A percentile compares a stretch with the other conserved stretches of the same genome.
phyloP scores from a whole-genome alignment of 1,140 invertebrate genomes.

The Propsilocerus akamusi region DNA sequence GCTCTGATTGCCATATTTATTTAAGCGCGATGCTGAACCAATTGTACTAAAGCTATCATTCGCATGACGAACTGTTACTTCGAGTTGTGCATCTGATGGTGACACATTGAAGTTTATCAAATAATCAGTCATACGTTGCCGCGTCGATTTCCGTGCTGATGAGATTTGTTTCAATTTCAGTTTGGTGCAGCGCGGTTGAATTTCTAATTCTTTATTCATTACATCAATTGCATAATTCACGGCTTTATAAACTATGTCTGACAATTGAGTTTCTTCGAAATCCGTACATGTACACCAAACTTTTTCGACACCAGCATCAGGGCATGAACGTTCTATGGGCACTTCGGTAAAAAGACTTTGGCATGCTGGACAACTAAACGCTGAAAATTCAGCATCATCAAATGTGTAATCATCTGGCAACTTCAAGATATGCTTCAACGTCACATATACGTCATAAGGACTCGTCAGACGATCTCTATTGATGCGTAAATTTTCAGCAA shows the following conservation, averaged over 20 bases:
- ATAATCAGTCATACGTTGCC: slow-evolving; percentile 20
- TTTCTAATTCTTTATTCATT: slow-evolving; percentile 18
- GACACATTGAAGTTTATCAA: slow-evolving; percentile 26
- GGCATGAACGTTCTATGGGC: slow-evolving; percentile 39
- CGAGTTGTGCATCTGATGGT: slow-evolving; percentile 30
- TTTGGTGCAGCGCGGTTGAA: slow-evolving; percentile 27
- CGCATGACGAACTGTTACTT: slow-evolving; percentile 26
- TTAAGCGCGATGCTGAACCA: slow-evolving; percentile 31
- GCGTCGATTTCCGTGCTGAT: slow-evolving; percentile 13
- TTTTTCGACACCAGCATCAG: slow-evolving; percentile 38
- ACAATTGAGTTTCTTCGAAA: slow-evolving; percentile 18
- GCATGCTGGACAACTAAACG: slow-evolving; percentile 31
- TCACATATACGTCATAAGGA: slow-evolving; percentile 54
- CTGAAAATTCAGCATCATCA: slow-evolving; percentile 10
- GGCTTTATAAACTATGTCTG: slow-evolving; percentile 20
- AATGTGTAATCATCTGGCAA: slow-evolving; percentile 21
- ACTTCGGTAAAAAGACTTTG: slow-evolving; percentile 39
- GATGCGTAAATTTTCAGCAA: slow-evolving; percentile 33
- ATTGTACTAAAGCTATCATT: slow-evolving; percentile 7
- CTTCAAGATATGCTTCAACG: slow-evolving; percentile 25
- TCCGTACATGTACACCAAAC: slow-evolving; percentile 53
- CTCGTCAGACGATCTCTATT: slow-evolving; percentile 48
- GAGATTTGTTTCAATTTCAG: slow-evolving; percentile 25
- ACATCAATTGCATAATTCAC: slow-evolving; percentile 24
- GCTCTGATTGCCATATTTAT: slow-evolving; percentile 28